Conservation (phyloP, 2,797 vertebrate species). For the Crenuchus spilurus region DNA sequence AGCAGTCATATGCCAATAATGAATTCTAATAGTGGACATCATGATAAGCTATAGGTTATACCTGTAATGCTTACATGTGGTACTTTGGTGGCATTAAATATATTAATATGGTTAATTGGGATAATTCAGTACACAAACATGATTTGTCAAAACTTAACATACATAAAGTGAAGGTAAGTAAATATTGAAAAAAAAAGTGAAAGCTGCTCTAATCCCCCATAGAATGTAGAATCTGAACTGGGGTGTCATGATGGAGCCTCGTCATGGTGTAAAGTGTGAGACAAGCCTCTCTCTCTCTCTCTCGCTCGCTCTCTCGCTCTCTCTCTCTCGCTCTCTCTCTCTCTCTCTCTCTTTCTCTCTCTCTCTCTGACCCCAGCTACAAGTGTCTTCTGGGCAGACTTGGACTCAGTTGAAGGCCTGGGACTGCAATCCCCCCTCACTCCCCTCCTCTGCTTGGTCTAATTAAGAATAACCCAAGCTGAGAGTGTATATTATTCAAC, state of each 20-base stretch:
- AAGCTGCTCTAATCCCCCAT: conserved; percentile 5
- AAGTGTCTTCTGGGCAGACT: conserved; percentile 71
- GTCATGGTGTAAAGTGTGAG: conserved; percentile 22
- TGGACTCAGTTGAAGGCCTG: conserved; percentile 76
- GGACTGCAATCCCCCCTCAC: conserved; percentile 59
- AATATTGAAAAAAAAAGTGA: not conserved
- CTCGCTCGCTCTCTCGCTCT: not conserved
- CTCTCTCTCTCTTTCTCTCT: not conserved
- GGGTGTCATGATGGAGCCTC: not conserved
- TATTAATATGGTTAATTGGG: no score
- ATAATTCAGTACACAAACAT: no score
- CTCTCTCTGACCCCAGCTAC: conserved; percentile 53
- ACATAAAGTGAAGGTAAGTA: not conserved
- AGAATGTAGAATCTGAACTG: not conserved
- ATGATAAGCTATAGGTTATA: no score
- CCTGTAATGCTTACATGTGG: no score
- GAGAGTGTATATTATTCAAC: conserved; percentile 77
- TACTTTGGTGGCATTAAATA: no score
- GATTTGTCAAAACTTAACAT: not conserved
- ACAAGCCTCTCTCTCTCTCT: not conserved
- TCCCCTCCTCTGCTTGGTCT: conserved; percentile 55
- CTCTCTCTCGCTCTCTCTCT: not conserved
- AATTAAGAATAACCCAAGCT: conserved; percentile 77
- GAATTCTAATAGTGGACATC: no score
- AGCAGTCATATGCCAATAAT: no score